Evolutionary conservation across 1,140 invertebrate genomes (phyloP).

Genomic region (Drosophila truncata): DNA sequence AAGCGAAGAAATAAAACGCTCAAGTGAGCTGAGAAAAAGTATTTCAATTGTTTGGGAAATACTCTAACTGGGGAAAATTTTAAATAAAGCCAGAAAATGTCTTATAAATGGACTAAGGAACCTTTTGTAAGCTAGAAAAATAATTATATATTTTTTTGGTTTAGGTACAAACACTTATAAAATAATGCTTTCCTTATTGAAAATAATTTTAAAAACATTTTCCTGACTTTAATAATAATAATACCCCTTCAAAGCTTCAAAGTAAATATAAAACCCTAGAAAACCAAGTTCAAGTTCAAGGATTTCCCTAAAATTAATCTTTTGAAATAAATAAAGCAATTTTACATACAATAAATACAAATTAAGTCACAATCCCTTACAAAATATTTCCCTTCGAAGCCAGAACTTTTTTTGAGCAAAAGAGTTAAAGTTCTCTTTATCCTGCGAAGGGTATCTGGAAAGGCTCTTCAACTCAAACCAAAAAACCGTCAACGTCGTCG

Average conservation of each 20-base stretch:
- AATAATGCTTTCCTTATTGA: too few species aligned
- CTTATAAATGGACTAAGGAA: too few species aligned
- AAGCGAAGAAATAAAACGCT: slow-evolving; percentile 37
- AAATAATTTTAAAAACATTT: background rate
- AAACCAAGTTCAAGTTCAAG: background rate
- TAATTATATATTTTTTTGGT: too few species aligned
- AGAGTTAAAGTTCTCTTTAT: background rate
- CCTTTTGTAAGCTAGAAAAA: too few species aligned
- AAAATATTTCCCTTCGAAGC: background rate
- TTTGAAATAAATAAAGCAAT: background rate
- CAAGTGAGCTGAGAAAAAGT: background rate
- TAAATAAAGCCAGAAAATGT: background rate
- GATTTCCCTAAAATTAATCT: too few species aligned
- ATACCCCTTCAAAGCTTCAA: too few species aligned
- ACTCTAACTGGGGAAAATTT: background rate
- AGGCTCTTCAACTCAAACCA: slow-evolving; percentile 11
- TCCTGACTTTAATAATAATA: too few species aligned
- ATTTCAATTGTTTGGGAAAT: background rate
- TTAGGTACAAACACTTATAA: too few species aligned
- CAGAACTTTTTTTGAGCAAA: background rate
- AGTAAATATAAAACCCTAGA: background rate
- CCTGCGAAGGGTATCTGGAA: slow-evolving; percentile 8
- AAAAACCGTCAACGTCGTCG: slow-evolving; percentile 28
- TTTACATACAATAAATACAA: background rate
- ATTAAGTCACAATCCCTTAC: background rate